Evolutionary conservation across 2,888 invertebrate species (phyloP), one percentile per base, ranked within the genome.

Genomic region (Nesidiocoris tenuis): DNA sequence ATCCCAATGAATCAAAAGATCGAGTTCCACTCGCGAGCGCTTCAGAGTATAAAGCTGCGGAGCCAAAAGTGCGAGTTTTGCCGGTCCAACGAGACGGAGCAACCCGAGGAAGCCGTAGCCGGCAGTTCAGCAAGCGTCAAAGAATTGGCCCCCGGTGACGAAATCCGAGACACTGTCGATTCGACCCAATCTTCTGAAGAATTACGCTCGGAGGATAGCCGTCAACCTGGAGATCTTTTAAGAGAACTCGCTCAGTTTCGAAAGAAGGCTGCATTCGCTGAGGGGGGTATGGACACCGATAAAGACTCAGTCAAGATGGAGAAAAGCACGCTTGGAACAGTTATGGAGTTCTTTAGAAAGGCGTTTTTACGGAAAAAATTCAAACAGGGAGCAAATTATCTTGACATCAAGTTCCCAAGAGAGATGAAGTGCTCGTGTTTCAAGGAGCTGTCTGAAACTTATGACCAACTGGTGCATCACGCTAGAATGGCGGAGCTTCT

Each of bases 1-100:
- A 81, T 88, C 21, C 85, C 87, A 0, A 82, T 85, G 7, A 86
- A 86, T 79, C 87, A 88, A 79, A 87, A 86, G 79, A 87, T 85
- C 79, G 86, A 87, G 80, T 86, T 87, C 80, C 88, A 89, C 79
- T 82, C 85, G 0, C 84, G 86, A 74, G 85, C 86, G 25, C 85
- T 86, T 0, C 84, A 84, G 54, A 70, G 74, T 19, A 63, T 78
- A n/a, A 76, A 74, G 66, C 21, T 66, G 18, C 68, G 76, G 39
- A 71, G 70, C 59, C 57, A 63, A 24, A 76, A 78, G 63, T 78
- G 78, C 55, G 64, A 61, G n/a, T 70, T 64, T 18, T 78, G 78
- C 56, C 5, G 67, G 21, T 21, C 59, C 19, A 68, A 75, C 19
- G 78, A 78, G 54, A 23, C 56, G 16, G 39, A 54, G 21, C 25